Evolutionary conservation across 1,140 invertebrate genomes (phyloP).

Genomic region (Bombus sibiricus): DNA sequence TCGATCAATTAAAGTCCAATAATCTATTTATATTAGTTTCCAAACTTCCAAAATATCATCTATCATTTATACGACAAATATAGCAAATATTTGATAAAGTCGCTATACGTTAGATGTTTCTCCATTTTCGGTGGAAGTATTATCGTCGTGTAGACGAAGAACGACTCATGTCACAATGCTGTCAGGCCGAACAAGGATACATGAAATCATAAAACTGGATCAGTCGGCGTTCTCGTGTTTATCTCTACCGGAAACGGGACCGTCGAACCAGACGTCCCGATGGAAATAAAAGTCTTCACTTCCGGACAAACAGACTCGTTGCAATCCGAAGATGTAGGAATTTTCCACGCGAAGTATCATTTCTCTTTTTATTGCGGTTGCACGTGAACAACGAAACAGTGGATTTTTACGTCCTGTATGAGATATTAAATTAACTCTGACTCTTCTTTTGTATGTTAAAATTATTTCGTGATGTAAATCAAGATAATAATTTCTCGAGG

Average conservation of each 20-base stretch:
- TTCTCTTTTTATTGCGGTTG: slow-evolving; percentile 22
- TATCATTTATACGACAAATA: too few relatives aligned
- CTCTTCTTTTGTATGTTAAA: background rate
- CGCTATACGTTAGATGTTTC: background rate
- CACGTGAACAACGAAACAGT: background rate
- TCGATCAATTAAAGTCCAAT: background rate
- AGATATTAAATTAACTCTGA: background rate
- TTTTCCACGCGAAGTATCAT: background rate
- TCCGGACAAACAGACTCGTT: background rate
- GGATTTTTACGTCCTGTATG: background rate
- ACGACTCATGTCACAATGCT: background rate
- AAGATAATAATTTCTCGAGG: background rate
- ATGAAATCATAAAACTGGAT: slow-evolving; percentile 34
- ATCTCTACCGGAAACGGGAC: background rate
- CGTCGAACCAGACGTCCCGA: slow-evolving; percentile 34
- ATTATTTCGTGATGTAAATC: background rate
- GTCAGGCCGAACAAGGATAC: background rate
- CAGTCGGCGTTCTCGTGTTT: slow-evolving; percentile 6
- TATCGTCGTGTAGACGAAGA: background rate
- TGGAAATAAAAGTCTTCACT: slow-evolving; percentile 46
- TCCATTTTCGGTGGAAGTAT: too few relatives aligned
- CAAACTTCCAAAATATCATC: too few relatives aligned
- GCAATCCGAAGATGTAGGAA: slow-evolving; percentile 5
- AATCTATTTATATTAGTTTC: background rate
- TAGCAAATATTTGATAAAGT: background rate